phyloP scores from a whole-genome alignment of 2,797 vertebrate species.

The Hylomyscus alleni region DNA sequence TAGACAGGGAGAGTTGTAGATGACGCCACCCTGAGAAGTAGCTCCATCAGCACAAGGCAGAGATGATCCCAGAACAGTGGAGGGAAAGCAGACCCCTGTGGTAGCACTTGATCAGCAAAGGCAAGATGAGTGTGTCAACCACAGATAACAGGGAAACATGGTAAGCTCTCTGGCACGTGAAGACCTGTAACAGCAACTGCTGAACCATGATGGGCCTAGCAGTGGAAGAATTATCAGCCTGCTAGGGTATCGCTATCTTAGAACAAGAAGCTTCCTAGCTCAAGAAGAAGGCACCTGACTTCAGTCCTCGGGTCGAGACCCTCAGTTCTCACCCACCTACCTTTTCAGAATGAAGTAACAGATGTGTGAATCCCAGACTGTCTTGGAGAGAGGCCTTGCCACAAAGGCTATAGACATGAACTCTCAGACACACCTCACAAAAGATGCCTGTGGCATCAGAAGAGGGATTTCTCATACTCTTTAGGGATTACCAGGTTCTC shows the following conservation, averaged over 20 bases:
- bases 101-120: not conserved
- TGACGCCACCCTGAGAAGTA: not conserved
- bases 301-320: not conserved
- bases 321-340: too few relatives aligned
- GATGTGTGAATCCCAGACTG: not conserved
- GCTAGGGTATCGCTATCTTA: not conserved
- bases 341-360: not conserved
- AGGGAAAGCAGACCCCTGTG: not conserved
- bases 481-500: not conserved
- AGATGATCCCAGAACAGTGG: not conserved
- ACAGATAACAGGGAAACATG: accelerated
- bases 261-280: not conserved
- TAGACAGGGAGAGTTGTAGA: too few relatives aligned
- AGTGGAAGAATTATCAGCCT: not conserved
- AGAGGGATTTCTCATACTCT: not conserved
- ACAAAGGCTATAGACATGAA: not conserved
- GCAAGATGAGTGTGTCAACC: not conserved
- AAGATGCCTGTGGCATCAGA: not conserved
- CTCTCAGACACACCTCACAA: not conserved
- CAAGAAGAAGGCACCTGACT: not conserved
- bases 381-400: not conserved
- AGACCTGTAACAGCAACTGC: not conserved
- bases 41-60: not conserved
- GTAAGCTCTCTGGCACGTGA: not conserved
- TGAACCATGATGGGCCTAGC: accelerated